Evolutionary conservation across 2,113 vertebrate species (phyloP), one percentile per base, ranked within the genome.

Genomic region (Antechinus stuartii): DNA sequence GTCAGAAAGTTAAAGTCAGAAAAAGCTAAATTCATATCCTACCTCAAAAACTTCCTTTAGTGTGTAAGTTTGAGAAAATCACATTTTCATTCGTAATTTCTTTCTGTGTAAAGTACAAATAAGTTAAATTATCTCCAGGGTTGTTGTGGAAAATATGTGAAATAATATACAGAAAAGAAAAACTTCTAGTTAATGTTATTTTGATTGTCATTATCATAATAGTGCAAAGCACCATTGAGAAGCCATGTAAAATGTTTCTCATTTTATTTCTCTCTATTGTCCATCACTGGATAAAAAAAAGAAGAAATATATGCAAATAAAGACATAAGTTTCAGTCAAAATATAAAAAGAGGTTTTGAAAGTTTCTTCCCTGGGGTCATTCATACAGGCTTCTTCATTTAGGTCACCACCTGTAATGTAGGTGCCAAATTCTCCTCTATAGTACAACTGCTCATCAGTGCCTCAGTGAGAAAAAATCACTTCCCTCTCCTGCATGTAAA

Each of bases 321-420:
- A 42, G 35, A 42, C 68, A 84, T 42, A 19, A 84, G 68, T 84
- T 84, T 16, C 16, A 42, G n/a, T 84, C n/a, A 42, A 30, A 8
- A 42, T 2, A 55, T 49, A 2, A 0, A 27, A 30, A 90, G 10
- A 26, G 35, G 11, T 91, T 14, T n/a, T 68, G 9, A 49, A 76
- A 22, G 6, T 0, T 47, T 35, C 68, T 94, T 91, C 35, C 0
- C 8, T 92, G 1, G 10, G 19, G 4, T 30, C 0, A 0, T 16
- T 54, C 49, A 0, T 1, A 90, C 1, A 30, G 2, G 56, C 91
- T 24, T 68, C 0, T 0, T 16, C 1, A 35, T 46, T 91, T 92
- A 90, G 22, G 54, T 61, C 92, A 92, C 92, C 26, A 0, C 35
- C 91, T 30, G 53, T 76, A 0, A 0, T 47, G 92, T 50, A 2